Conservation (phyloP, 2,797 vertebrate genomes). For the Eutrigla gurnardus region DNA sequence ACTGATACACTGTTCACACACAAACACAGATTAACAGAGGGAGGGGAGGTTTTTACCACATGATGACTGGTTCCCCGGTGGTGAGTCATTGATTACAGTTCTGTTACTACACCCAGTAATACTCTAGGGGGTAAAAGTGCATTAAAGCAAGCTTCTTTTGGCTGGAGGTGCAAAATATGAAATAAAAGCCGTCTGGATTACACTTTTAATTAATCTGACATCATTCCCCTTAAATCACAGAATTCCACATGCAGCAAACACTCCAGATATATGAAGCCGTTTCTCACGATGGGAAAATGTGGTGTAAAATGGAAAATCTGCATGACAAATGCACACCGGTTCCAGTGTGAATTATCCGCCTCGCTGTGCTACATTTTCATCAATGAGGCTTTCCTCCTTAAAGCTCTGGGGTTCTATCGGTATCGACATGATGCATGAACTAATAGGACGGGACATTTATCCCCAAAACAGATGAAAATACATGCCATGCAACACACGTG, state of each 20-base stretch:
- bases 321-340: not conserved
- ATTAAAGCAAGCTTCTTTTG: not conserved
- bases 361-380: too few species aligned
- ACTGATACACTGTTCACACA: conserved; percentile 32
- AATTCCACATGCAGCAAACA: not conserved
- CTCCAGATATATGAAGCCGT: not conserved
- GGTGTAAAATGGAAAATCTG: not conserved
- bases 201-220: conserved; percentile 2
- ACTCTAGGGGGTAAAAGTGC: not conserved
- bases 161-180: not conserved
- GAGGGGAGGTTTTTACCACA: conserved; percentile 11
- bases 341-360: too few species aligned
- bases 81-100: conserved; percentile 33
- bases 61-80: conserved; percentile 10
- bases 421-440: too few species aligned
- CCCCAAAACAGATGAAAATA: not conserved
- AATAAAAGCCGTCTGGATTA: not conserved
- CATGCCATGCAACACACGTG: not conserved
- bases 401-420: too few species aligned
- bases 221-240: not conserved
- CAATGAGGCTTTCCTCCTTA: too few species aligned
- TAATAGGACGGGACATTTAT: not conserved
- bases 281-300: not conserved
- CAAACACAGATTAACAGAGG: conserved; percentile 13
- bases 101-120: not conserved